These are phyloP conservation scores for Crambe crambe DNA, from an alignment of 37 sponge, comb jelly and placozoan species.

Conservation along the genomic window DNA sequence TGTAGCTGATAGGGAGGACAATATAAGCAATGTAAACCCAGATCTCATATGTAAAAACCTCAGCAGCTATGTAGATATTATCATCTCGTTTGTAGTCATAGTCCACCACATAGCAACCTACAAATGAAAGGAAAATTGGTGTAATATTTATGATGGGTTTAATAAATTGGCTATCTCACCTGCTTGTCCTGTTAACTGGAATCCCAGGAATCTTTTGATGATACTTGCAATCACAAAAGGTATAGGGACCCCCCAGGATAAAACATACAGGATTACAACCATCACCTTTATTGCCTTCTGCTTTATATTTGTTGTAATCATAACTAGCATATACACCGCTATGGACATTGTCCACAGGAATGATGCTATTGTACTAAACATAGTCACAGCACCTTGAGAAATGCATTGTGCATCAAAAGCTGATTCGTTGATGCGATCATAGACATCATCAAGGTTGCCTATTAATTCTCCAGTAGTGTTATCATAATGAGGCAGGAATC, in stretches of 20 bases:
- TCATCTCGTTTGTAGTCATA: neutral
- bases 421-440: neutral
- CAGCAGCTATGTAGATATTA: neutral
- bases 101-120: neutral
- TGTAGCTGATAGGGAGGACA: constrained; percentile 45
- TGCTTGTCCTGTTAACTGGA: constrained; percentile 1
- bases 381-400: constrained; percentile 34
- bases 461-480: no score
- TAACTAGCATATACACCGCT: constrained; percentile 46
- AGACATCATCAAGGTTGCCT: no score
- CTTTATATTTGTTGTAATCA: constrained; percentile 12
- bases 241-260: constrained; percentile 48
- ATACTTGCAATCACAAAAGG: neutral
- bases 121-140: neutral
- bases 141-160: neutral
- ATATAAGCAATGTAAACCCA: constrained; percentile 49
- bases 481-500: neutral
- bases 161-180: neutral
- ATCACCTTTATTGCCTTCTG: neutral
- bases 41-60: constrained; percentile 44
- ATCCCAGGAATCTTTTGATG: constrained; percentile 12
- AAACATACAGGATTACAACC: constrained; percentile 19
- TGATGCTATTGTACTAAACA: constrained; percentile 40
- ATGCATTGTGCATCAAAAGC: neutral
- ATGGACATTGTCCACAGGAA: constrained; percentile 56